These are phyloP conservation scores for Pterocles burchelli DNA, from an alignment of 2,113 vertebrate genomes.

Conservation along the genomic window DNA sequence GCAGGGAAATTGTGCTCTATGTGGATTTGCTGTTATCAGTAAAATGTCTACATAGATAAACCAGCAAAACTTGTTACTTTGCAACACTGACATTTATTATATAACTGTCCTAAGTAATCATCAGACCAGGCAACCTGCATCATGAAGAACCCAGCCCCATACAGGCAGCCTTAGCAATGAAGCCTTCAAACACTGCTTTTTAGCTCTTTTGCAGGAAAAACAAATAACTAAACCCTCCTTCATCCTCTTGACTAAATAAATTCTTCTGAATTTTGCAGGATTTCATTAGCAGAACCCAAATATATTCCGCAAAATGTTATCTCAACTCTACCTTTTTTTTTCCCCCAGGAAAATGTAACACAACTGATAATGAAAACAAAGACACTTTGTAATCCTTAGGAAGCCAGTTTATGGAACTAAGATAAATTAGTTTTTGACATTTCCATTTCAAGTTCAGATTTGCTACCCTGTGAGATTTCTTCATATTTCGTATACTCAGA, in stretches of 20 bases:
- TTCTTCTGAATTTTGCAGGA: background rate
- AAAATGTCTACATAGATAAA: background rate
- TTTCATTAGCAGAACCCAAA: background rate
- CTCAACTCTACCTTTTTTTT: background rate
- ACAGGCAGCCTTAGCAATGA: background rate
- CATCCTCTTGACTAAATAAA: background rate
- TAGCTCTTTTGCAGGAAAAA: background rate
- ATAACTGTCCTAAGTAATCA: background rate
- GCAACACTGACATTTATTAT: background rate
- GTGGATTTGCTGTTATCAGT: background rate
- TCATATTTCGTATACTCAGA: background rate
- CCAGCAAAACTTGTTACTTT: background rate
- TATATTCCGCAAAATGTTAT: background rate
- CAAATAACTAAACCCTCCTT: background rate
- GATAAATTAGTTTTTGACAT: background rate
- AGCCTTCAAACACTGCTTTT: background rate
- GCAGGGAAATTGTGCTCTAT: background rate
- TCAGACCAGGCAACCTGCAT: background rate
- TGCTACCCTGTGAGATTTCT: background rate
- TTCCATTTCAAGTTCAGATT: background rate
- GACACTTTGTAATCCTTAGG: background rate
- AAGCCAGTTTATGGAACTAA: background rate
- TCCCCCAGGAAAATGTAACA: background rate
- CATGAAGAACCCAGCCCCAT: background rate
- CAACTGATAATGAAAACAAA: background rate